Evolutionary conservation across 2,888 invertebrate genomes (phyloP).

Genomic region (Pediacus dermestoides): DNA sequence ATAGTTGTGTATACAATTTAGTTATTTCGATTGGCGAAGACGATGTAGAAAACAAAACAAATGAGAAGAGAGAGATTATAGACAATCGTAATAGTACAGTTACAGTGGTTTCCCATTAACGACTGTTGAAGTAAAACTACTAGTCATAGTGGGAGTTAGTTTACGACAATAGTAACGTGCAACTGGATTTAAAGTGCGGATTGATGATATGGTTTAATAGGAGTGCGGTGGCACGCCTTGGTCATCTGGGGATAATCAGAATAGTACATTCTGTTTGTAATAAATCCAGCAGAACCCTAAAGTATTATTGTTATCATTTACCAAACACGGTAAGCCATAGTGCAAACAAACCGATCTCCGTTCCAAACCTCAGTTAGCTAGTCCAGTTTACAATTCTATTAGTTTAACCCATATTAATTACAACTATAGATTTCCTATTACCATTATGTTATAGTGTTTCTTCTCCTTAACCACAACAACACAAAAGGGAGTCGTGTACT

Average conservation of each 20-base stretch:
- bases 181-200: slow-evolving; percentile 5
- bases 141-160: slow-evolving; percentile 2
- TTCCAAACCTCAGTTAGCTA: background rate
- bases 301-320: slow-evolving; percentile 9
- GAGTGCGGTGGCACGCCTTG: background rate
- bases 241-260: slow-evolving; percentile 4
- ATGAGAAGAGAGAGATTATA: slow-evolving; percentile 7
- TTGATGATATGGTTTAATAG: slow-evolving; percentile 3
- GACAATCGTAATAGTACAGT: slow-evolving; percentile 16
- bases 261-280: slow-evolving; percentile 9
- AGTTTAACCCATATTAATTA: slow-evolving; percentile 9
- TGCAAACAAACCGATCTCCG: slow-evolving; percentile 7
- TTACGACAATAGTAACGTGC: slow-evolving; percentile 10
- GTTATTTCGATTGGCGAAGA: background rate
- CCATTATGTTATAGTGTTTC: slow-evolving; percentile 7
- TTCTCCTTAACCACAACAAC: slow-evolving; percentile 6
- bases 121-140: slow-evolving; percentile 11
- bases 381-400: slow-evolving; percentile 7
- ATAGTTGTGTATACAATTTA: background rate
- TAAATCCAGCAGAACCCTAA: slow-evolving; percentile 5
- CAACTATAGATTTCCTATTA: slow-evolving; percentile 9
- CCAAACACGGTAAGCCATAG: slow-evolving; percentile 4
- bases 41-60: slow-evolving; percentile 9
- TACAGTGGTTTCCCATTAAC: slow-evolving; percentile 14
- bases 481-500: background rate